Conservation (phyloP, 1,140 invertebrate genomes). For the Eumaeus atala region DNA sequence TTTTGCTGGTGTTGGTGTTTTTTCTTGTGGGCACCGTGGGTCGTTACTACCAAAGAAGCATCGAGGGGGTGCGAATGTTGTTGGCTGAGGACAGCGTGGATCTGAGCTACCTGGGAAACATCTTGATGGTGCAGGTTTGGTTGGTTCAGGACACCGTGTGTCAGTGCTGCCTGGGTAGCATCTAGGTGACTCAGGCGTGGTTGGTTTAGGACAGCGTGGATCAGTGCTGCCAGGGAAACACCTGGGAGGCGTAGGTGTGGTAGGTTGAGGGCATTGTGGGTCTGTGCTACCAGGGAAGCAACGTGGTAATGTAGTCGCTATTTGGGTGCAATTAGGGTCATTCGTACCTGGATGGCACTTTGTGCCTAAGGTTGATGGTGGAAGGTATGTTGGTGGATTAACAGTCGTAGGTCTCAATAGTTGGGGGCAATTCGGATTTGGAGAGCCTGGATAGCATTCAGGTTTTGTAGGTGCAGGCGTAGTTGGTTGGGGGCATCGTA, state of each 20-base stretch:
- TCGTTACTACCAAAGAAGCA: constrained; percentile 65
- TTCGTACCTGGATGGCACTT: constrained; percentile 54
- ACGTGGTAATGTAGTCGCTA: constrained; percentile 28
- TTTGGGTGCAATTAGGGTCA: constrained; percentile 13
- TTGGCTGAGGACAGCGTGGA: constrained; percentile 50
- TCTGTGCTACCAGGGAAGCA: constrained; percentile 54
- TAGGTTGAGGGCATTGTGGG: constrained; percentile 47
- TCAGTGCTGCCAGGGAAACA: constrained; percentile 49
- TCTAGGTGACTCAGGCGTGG: constrained; percentile 25
- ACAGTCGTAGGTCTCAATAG: constrained; percentile 22
- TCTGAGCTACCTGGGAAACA: constrained; percentile 66
- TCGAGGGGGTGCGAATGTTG: constrained; percentile 26
- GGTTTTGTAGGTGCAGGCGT: constrained; percentile 9
- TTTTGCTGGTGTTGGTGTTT: constrained; percentile 17
- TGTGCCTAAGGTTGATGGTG: constrained; percentile 23
- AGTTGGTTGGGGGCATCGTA: constrained; percentile 32
- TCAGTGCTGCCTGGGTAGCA: constrained; percentile 54
- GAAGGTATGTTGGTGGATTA: constrained; percentile 30
- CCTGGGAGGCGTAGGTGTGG: constrained; percentile 25
- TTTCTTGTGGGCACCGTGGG: constrained; percentile 50
- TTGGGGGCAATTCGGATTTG: too few relatives aligned
- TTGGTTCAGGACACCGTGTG: constrained; percentile 51
- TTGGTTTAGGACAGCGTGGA: constrained; percentile 49
- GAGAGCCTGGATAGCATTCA: too few relatives aligned
- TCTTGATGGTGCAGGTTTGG: constrained; percentile 31